Percentiles rank a stretch among this genome's conserved stretches.
Conservation (phyloP, 2,888 invertebrate genomes). For the Beris morrisii region DNA sequence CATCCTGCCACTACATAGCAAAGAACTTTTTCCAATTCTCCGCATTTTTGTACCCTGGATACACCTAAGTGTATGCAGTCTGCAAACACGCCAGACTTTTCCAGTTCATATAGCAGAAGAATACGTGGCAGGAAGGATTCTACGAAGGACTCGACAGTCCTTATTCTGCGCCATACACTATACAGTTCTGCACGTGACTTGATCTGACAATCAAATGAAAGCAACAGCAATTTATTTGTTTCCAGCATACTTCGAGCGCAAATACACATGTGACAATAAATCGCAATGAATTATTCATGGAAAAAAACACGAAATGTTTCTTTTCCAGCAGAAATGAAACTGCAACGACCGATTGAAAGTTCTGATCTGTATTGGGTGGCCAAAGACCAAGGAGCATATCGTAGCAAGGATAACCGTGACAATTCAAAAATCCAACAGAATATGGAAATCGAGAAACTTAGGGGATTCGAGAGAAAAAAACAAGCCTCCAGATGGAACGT, state of each 20-base stretch:
- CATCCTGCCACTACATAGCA: neutral
- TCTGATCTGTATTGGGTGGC: constrained; percentile 11
- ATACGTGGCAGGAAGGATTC: too few species aligned
- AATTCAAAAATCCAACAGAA: too few species aligned
- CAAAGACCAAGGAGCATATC: constrained; percentile 7
- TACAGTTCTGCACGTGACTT: constrained; percentile 25
- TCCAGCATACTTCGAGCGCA: constrained; percentile 25
- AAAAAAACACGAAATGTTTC: constrained; percentile 28
- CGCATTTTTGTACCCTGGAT: too few species aligned
- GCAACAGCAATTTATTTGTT: constrained; percentile 30
- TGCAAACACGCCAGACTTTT: too few species aligned
- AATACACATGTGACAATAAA: constrained; percentile 36
- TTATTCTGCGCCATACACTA: neutral
- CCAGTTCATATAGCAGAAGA: too few species aligned
- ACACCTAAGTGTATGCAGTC: too few species aligned
- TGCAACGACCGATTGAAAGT: constrained; percentile 23
- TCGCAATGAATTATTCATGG: constrained; percentile 37
- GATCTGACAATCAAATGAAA: constrained; percentile 31
- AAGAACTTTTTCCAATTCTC: too few species aligned
- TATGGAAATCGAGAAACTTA: too few species aligned
- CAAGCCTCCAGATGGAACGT: too few species aligned
- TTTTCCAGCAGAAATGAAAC: constrained; percentile 23
- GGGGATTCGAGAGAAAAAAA: too few species aligned
- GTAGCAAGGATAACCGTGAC: too few species aligned
- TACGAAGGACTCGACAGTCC: too few species aligned